A percentile compares a stretch with the other conserved stretches of the same genome.
phyloP scores from a whole-genome alignment of 2,113 vertebrate genomes.

The Plectropomus leopardus region DNA sequence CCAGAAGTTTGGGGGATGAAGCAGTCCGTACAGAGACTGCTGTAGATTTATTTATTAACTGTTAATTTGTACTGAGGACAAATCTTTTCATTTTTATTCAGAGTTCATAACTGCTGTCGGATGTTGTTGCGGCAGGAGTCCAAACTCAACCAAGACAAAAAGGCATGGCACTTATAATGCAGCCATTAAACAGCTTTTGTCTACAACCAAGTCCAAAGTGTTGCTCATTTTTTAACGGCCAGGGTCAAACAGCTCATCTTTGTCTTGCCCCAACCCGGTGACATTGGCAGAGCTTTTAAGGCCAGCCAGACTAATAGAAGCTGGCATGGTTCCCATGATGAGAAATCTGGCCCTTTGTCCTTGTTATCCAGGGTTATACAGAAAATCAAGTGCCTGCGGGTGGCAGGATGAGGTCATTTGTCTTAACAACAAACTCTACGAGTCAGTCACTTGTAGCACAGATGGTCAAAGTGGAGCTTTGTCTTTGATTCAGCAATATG shows the following conservation, averaged over 20 bases:
- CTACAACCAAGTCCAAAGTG: slow-evolving; percentile 13
- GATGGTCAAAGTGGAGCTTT: slow-evolving; percentile 23
- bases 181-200: slow-evolving; percentile 29
- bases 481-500: slow-evolving; percentile 23
- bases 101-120: neutral
- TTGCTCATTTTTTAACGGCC: slow-evolving; percentile 38
- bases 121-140: slow-evolving; percentile 22
- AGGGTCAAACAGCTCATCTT: slow-evolving; percentile 52
- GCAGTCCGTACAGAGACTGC: neutral
- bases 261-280: slow-evolving; percentile 33
- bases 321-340: slow-evolving; percentile 53
- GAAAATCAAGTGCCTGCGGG: slow-evolving; percentile 40
- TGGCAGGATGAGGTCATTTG: slow-evolving; percentile 46
- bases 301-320: slow-evolving; percentile 61
- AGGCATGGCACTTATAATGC: slow-evolving; percentile 1
- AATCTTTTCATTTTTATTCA: neutral
- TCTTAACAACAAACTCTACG: slow-evolving; percentile 36
- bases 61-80: neutral
- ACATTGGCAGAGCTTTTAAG: slow-evolving; percentile 54
- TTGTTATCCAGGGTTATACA: slow-evolving; percentile 51
- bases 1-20: too few species aligned
- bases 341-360: slow-evolving; percentile 60
- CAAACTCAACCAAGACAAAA: slow-evolving; percentile 19
- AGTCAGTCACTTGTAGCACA: slow-evolving; percentile 18
- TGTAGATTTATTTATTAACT: neutral